Base-by-base conservation (phyloP, 2,888 invertebrate species). In the Platypus cylindrus region DNA sequence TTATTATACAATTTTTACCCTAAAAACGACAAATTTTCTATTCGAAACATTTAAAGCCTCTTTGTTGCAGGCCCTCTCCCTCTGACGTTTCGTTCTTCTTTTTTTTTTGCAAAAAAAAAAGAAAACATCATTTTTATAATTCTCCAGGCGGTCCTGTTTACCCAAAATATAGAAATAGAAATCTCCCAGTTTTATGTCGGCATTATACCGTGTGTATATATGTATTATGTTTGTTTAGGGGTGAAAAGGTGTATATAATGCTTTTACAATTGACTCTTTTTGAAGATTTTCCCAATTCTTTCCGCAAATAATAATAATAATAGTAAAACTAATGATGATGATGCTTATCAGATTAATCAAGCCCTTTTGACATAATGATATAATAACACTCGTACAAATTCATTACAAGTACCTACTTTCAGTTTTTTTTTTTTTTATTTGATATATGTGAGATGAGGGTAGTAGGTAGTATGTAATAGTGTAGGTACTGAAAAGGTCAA, bases 71-170 rank as follows among this genome's bases (percentile, higher is more conserved):
- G 34, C 26, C 34, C 39, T 40, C n/a, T n/a, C n/a, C n/a, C n/a
- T n/a, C n/a, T n/a, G n/a, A n/a, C n/a, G n/a, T n/a, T n/a, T n/a
- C n/a, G n/a, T n/a, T n/a, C n/a, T n/a, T n/a, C n/a, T n/a, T n/a
- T n/a, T 30, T 44, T 45, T 49, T 50, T 48, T 41, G 41, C 36
- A 30, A 34, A 43, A 45, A 55, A 52, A n/a, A n/a, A n/a, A n/a
- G n/a, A n/a, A n/a, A 56, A 56, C 53, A 53, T 48, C 47, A 48
- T 55, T 56, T 53, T 49, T 44, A 48, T 47, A 55, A 58, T 54
- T 55, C 53, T 47, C 49, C 49, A 45, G 59, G 59, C 56, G 59
- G 53, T 47, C 49, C 49, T 59, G 57, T 59, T 59, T 59, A 59
- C 57, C 50, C 50, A 55, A 55, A 54, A 54, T 53, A 57, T 52